Conservation (phyloP, 2,888 invertebrate genomes). For the Portevinia maculata region DNA sequence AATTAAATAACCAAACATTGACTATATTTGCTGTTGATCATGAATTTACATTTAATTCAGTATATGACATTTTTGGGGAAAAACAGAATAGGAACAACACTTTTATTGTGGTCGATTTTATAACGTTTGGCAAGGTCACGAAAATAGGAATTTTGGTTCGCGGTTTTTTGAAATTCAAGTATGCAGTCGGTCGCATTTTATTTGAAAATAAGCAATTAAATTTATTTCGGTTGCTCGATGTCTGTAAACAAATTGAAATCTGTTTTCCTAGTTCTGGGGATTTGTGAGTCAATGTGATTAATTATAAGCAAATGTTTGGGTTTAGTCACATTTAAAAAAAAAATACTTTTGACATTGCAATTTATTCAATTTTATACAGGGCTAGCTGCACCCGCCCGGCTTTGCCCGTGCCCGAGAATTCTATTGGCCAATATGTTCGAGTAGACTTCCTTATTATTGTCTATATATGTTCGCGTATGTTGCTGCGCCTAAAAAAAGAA, state of each 20-base stretch:
- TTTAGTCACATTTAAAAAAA: background rate
- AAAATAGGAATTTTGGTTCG: background rate
- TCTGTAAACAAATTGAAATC: constrained; percentile 30
- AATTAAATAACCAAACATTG: constrained; percentile 45
- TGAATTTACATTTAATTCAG: constrained; percentile 1
- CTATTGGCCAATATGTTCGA: too few relatives aligned
- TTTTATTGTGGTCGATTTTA: constrained; percentile 11
- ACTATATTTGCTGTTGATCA: constrained; percentile 39
- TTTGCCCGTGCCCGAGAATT: too few relatives aligned
- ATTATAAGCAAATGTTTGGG: background rate
- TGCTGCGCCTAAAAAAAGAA: too few relatives aligned
- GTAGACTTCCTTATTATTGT: too few relatives aligned
- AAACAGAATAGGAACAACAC: background rate
- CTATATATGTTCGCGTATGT: too few relatives aligned
- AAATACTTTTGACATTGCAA: background rate
- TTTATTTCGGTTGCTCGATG: constrained; percentile 23
- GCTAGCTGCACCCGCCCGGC: too few relatives aligned
- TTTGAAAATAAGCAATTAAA: constrained; percentile 25
- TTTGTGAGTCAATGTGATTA: constrained; percentile 19
- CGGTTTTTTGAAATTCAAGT: constrained; percentile 11
- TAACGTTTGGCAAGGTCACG: constrained; percentile 31
- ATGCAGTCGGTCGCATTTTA: background rate
- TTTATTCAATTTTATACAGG: background rate
- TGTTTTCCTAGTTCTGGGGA: constrained; percentile 16
- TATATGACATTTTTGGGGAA: background rate